These are phyloP conservation scores for Notiomystis cincta DNA, from an alignment of 2,113 vertebrate genomes.

Conservation along the genomic window DNA sequence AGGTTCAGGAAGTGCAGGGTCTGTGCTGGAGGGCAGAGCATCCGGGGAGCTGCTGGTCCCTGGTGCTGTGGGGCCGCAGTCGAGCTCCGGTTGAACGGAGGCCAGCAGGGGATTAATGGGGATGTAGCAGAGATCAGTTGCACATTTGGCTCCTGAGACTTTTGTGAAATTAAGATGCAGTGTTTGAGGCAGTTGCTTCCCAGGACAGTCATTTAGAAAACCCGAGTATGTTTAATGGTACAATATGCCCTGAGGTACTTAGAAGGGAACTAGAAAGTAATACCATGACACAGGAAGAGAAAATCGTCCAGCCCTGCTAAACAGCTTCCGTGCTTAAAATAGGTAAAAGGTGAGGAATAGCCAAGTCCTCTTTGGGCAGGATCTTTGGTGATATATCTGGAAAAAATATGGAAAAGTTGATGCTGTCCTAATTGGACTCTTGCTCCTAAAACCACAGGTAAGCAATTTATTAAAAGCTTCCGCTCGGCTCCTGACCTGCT, in stretches of 20 bases:
- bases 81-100: not conserved
- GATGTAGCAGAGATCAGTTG: constrained; percentile 44
- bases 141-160: constrained; percentile 43
- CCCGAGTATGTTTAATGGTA: constrained; percentile 30
- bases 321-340: constrained; percentile 41
- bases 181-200: constrained; percentile 51
- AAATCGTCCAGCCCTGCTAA: not conserved
- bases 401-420: not conserved
- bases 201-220: constrained; percentile 57
- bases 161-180: constrained; percentile 56
- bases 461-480: constrained; percentile 59
- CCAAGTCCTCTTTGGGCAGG: constrained; percentile 4
- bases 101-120: constrained; percentile 50
- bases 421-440: constrained; percentile 27
- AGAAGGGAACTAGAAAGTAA: constrained; percentile 59
- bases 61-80: not conserved
- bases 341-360: constrained; percentile 37
- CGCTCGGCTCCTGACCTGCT: constrained; percentile 33
- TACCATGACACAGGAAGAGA: constrained; percentile 42
- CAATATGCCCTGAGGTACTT: constrained; percentile 35
- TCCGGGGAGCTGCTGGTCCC: not conserved
- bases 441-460: constrained; percentile 45
- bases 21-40: not conserved
- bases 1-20: not conserved
- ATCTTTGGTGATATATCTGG: not conserved